Base-by-base conservation (phyloP, 1,140 invertebrate species). In the Cephus cinctus region DNA sequence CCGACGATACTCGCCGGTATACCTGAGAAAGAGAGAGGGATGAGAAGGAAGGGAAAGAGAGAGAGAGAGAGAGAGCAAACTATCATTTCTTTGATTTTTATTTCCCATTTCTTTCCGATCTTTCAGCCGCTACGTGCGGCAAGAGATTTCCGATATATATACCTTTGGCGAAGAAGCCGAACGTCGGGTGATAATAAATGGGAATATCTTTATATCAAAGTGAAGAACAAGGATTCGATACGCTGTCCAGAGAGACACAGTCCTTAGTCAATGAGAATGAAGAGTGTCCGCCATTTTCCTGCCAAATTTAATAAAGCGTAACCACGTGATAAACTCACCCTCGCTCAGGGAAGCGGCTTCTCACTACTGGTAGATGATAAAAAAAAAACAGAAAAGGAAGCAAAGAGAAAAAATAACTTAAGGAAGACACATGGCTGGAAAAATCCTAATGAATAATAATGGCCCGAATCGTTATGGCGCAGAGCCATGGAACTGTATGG, bases 361-460 rank as follows among this genome's bases (percentile, higher is more conserved):
- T 42, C 35, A 46, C 22, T 32, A 47, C 38, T 41, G 36, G 41
- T 20, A 39, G 21, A 41, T 25, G 21, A 36, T 2, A 42, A 43
- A 43, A 43, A 30, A 4, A 18, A 31, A 27, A 21, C 19, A 40
- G 11, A 14, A 21, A 12, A 32, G 35, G 23, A 27, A 32, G 12
- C 5, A 25, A 46, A 38, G 36, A 38, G 56, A 52, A 59, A 63
- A 63, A 47, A 55, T 54, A 59, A 61, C 49, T 59, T 63, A 63
- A 65, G 61, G 56, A 63, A 63, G 63, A 65, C 61, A 46, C 54
- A 61, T 65, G 43, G 63, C 50, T 63, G 59, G 59, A 63, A 65
- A 65, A 63, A 61, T 63, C 59, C 61, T 63, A 65, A 65, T 65
- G 63, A 65, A 65, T 63, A 65, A 54, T 65, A 65, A 65, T 65